These are phyloP conservation scores for Strigamia maritima DNA, from an alignment of 2,888 invertebrate genomes.

Conservation along the genomic window DNA sequence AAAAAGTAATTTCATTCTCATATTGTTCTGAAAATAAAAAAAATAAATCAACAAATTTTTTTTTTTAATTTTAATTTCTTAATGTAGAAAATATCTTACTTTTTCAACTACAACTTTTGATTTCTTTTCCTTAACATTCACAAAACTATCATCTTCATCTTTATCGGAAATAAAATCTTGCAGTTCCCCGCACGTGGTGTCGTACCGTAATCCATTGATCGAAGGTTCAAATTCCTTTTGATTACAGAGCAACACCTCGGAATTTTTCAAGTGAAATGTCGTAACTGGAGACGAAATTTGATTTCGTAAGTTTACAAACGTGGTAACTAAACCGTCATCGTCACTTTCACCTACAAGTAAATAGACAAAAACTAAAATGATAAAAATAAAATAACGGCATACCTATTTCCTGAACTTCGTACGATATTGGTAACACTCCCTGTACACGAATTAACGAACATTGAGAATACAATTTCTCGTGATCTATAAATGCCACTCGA, in stretches of 20 bases:
- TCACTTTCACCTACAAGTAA: background rate
- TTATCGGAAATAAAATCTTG: background rate
- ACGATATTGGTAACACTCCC: background rate
- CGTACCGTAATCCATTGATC: background rate
- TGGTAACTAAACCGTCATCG: background rate
- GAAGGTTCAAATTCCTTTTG: background rate
- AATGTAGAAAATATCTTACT: too few species aligned
- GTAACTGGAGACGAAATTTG: background rate
- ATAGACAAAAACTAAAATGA: background rate
- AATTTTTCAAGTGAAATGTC: background rate
- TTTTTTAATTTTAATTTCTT: too few species aligned
- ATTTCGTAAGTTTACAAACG: background rate
- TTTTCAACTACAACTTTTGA: too few species aligned
- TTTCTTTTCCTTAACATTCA: too few species aligned
- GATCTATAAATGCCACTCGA: too few species aligned
- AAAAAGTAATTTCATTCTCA: too few species aligned
- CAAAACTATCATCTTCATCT: too few species aligned
- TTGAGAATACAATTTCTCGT: too few species aligned
- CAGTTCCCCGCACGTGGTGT: background rate
- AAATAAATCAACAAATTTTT: too few species aligned
- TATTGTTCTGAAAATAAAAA: too few species aligned
- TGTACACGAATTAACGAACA: background rate
- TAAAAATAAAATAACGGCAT: background rate
- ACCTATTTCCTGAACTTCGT: background rate
- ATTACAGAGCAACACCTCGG: background rate